phyloP scores from a whole-genome alignment of 2,797 vertebrate species.

The Psittacula derbiana region DNA sequence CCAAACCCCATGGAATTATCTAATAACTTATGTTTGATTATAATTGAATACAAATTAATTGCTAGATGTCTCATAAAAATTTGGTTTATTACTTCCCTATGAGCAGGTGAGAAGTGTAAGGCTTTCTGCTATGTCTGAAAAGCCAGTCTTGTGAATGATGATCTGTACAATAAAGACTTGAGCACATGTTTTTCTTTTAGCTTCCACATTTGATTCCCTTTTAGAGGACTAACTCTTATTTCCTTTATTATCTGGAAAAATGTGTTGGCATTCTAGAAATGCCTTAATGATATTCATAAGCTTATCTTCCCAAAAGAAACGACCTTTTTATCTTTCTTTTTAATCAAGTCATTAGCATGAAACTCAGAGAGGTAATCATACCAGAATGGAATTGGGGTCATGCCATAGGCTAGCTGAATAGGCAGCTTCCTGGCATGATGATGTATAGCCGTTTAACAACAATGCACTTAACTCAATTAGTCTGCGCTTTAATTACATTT shows the following conservation, averaged over 20 bases:
- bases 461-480: conserved; percentile 58
- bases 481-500: conserved; percentile 76
- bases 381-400: conserved; percentile 74
- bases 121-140: background rate
- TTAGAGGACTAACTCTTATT: conserved; percentile 32
- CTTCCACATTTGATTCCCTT: conserved; percentile 10
- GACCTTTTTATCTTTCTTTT: conserved; percentile 67
- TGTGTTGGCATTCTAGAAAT: conserved; percentile 37
- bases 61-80: background rate
- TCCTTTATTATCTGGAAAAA: conserved; percentile 59
- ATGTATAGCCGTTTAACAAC: conserved; percentile 67
- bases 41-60: background rate
- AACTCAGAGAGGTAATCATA: conserved; percentile 74
- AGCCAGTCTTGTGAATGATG: background rate
- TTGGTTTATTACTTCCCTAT: background rate
- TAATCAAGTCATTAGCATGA: conserved; percentile 77
- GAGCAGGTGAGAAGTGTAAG: background rate
- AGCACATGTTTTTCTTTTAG: background rate
- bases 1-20: background rate
- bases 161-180: background rate
- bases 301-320: conserved; percentile 69
- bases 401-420: conserved; percentile 65
- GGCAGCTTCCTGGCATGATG: conserved; percentile 65
- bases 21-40: background rate
- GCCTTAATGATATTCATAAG: conserved; percentile 70